Evolutionary conservation across 2,888 invertebrate species (phyloP).

Genomic region (Hipparchia semele): DNA sequence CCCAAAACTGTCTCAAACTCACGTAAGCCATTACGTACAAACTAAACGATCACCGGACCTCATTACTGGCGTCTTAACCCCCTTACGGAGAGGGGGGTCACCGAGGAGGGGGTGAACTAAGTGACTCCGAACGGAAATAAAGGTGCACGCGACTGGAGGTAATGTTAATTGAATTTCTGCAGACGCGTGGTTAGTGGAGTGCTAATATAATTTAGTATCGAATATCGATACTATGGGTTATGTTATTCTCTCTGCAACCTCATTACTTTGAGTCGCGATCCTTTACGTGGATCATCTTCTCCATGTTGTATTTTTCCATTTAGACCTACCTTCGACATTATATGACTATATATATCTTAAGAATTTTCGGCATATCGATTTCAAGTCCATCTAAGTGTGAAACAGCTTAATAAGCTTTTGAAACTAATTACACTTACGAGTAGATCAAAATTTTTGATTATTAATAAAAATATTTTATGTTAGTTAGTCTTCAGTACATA

Average conservation of each 20-base stretch:
- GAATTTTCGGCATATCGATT: too few relatives aligned
- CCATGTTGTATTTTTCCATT: too few relatives aligned
- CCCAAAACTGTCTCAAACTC: constrained; percentile 54
- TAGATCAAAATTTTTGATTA: too few relatives aligned
- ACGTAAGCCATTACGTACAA: constrained; percentile 80
- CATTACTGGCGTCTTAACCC: constrained; percentile 75
- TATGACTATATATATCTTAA: too few relatives aligned
- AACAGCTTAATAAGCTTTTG: too few relatives aligned
- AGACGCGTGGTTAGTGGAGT: constrained; percentile 68
- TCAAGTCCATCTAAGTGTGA: too few relatives aligned
- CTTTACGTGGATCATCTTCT: too few relatives aligned
- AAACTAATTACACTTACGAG: too few relatives aligned
- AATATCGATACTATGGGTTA: background rate
- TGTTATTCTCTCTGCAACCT: background rate
- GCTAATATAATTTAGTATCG: constrained; percentile 30
- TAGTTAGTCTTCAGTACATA: too few relatives aligned
- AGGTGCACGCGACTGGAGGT: constrained; percentile 84
- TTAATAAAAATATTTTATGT: too few relatives aligned
- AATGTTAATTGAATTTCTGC: constrained; percentile 84
- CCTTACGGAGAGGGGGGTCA: constrained; percentile 36
- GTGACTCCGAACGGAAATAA: constrained; percentile 83
- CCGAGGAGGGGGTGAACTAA: constrained; percentile 56
- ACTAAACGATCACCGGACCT: constrained; percentile 81
- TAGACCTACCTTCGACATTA: too few relatives aligned
- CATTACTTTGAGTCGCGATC: background rate